phyloP scores from a whole-genome alignment of 1,140 invertebrate species.

The Maconellicoccus hirsutus region DNA sequence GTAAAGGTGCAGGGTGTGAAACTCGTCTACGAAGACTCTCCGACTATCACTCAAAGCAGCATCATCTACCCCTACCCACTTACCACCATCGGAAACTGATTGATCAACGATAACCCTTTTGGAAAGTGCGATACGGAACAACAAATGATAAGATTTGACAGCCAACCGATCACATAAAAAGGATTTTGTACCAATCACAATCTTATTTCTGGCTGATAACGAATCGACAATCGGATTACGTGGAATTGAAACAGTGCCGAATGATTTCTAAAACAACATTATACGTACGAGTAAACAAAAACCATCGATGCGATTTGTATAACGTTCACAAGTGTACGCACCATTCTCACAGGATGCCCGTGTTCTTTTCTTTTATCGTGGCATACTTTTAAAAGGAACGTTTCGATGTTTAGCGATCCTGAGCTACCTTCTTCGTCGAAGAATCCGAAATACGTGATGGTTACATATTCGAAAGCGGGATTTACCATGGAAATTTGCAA shows the following conservation, averaged over 20 bases:
- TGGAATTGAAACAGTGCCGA: slow-evolving; percentile 63
- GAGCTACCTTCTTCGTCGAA: slow-evolving; percentile 34
- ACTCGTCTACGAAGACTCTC: too few species aligned
- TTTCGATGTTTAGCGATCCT: slow-evolving; percentile 68
- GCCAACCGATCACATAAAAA: slow-evolving; percentile 72
- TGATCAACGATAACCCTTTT: too few species aligned
- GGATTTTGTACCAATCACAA: slow-evolving; percentile 72
- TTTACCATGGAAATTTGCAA: not conserved
- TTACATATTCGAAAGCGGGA: not conserved
- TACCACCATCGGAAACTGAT: slow-evolving; percentile 24
- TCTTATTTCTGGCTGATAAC: slow-evolving; percentile 56
- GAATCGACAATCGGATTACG: slow-evolving; percentile 56
- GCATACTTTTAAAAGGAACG: slow-evolving; percentile 73
- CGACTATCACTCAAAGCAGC: too few species aligned
- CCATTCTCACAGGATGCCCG: slow-evolving; percentile 63
- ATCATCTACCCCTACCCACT: too few species aligned
- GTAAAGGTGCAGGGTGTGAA: too few species aligned
- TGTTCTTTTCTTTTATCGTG: slow-evolving; percentile 88
- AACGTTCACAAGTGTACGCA: slow-evolving; percentile 32
- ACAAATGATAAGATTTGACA: slow-evolving; percentile 78
- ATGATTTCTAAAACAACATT: slow-evolving; percentile 39
- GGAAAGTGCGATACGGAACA: slow-evolving; percentile 55
- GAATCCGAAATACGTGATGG: not conserved
- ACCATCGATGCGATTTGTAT: too few species aligned
- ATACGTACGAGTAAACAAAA: too few species aligned